A percentile compares a stretch with the other conserved stretches of the same genome.
These are phyloP conservation scores for Calliphora vicina DNA, from an alignment of 1,140 invertebrate species.

Conservation along the genomic window DNA sequence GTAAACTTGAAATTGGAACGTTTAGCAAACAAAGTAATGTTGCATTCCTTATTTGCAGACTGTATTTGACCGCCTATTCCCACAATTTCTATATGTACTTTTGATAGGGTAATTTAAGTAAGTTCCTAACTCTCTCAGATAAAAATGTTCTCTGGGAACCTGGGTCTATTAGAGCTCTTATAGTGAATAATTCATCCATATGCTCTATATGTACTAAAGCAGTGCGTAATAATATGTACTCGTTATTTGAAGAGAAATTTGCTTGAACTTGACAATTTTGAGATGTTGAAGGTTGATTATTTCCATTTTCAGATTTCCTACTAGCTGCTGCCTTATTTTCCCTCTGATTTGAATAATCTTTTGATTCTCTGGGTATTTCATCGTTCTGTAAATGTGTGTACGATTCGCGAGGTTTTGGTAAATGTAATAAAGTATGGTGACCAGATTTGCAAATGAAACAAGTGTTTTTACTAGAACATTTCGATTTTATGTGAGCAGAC, in stretches of 20 bases:
- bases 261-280: background rate
- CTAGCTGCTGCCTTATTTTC: no score
- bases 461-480: background rate
- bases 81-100: no score
- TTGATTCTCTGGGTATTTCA: background rate
- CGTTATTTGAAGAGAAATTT: background rate
- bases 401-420: background rate
- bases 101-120: no score
- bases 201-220: background rate
- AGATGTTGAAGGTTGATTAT: no score
- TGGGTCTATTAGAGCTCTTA: background rate
- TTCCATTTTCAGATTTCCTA: no score
- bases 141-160: background rate
- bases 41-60: no score
- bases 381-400: background rate
- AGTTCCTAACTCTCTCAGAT: background rate
- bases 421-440: constrained; percentile 3
- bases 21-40: background rate
- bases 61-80: no score
- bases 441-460: background rate
- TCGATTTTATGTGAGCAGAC: background rate
- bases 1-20: background rate
- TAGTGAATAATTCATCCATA: background rate
- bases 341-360: background rate
- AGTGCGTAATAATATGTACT: background rate